These are phyloP conservation scores for Malurus leucopterus DNA, from an alignment of 2,797 vertebrate species.

Conservation along the genomic window DNA sequence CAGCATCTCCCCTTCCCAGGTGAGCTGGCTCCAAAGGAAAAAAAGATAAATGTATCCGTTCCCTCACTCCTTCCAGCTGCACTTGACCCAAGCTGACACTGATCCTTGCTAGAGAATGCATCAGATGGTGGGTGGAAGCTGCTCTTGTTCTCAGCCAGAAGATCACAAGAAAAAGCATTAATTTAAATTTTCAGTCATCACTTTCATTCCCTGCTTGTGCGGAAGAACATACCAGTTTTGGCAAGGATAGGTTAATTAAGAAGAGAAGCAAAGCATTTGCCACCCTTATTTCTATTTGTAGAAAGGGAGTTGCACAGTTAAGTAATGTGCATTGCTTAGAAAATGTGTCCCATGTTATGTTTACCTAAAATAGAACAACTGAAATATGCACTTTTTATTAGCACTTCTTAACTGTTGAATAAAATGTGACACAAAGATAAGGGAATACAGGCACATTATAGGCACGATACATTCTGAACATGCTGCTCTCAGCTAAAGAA, in stretches of 20 bases:
- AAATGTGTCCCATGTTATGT: conserved; percentile 3
- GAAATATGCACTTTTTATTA: conserved; percentile 40
- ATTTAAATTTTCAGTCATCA: not conserved
- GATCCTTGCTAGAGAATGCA: not conserved
- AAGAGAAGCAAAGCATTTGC: not conserved
- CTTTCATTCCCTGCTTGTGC: not conserved
- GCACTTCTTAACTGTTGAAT: not conserved
- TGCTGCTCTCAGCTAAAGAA: not conserved
- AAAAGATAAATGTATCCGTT: not conserved
- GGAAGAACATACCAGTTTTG: not conserved
- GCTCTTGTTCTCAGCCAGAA: not conserved
- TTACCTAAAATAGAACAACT: conserved; percentile 36
- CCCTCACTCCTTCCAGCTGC: not conserved
- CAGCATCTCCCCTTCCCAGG: conserved; percentile 12
- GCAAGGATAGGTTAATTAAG: not conserved
- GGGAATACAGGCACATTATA: not conserved
- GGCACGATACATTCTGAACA: not conserved
- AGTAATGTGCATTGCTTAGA: not conserved
- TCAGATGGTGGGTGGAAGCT: not conserved
- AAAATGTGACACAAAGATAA: not conserved
- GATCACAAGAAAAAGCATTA: not conserved
- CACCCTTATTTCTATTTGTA: conserved; percentile 9
- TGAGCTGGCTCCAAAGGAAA: not conserved
- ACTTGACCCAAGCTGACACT: not conserved
- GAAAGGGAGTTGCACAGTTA: not conserved